Evolutionary conservation across 2,797 vertebrate genomes (phyloP), one percentile per base, ranked within the genome.

Genomic region (Falco concolor): DNA sequence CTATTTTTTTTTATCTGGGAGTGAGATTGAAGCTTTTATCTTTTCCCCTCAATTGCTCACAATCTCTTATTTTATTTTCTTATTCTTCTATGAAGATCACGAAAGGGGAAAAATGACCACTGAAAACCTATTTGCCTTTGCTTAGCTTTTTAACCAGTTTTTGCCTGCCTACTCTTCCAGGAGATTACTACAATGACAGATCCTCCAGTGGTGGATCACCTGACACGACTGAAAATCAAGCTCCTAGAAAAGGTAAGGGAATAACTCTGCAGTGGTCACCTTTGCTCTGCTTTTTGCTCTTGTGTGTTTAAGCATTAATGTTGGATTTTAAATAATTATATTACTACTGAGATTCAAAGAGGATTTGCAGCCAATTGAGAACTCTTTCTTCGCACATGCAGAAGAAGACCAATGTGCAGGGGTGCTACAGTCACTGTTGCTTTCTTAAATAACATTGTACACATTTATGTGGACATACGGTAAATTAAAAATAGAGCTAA

Each of bases 241-340:
- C 97, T 98, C 50, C 92, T 99, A 28, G 97, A 99, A 94, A 98
- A 98, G 98, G 99, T 99, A 94, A 93, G 95, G 45, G 13, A n/a
- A 20, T 36, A 30, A 45, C 25, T 88, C 67, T 69, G n/a, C 57
- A 67, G 21, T 10, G 15, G 3, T 60, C 52, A 20, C 22, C 11
- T 75, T 67, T 87, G 34, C 27, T 88, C 42, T 69, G 42, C 6
- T 40, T 81, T 74, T 69, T 92, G n/a, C 32, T 82, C 17, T 52
- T n/a, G 15, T 20, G 27, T n/a, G 30, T 70, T 87, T 32, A 73
- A 79, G 45, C 5, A 42, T 84, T 40, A 75, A 70, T 3, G 8
- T 2, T 67, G 11, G 49, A 12, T 59, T 91, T 89, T 75, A 56
- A 67, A 83, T 44, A 3, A n/a, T 22, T 73, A 1, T 30, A 8